Base-by-base conservation (phyloP, 2,113 vertebrate genomes). In the Campylomormyrus tamandua region DNA sequence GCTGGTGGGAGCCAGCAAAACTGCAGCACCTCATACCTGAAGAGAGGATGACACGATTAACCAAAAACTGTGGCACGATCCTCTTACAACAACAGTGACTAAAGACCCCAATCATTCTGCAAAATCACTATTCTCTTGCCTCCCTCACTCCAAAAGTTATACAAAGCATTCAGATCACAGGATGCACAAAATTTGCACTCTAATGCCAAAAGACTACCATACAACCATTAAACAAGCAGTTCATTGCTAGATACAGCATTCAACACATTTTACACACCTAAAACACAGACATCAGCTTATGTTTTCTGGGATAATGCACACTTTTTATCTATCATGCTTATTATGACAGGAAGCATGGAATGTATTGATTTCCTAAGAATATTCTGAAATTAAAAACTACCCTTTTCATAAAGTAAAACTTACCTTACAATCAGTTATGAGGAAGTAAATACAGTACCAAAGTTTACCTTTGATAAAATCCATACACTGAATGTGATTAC, bases 1-100 rank as follows among this genome's bases (percentile, higher is more conserved):
- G 96, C 96, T 5, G 96, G 94, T 17, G 96, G 91, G 31, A 96
- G 91, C 96, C 96, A 96, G 31, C 96, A 99, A 93, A 99, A 94
- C 92, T 97, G 96, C 49, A 97, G 90, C 42, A 97, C 96, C 93
- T 97, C 96, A 88, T 96, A 96, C 97, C 97, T 98, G 90, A 0
- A 90, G 1, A 13, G 45, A 35, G 24, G 13, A 84, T 4, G 21
- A 31, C 21, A 39, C 31, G 9, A 80, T 24, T 53, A 83, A 70
- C 9, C 58, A 2, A 66, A 11, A 66, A 27, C 8, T 8, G 58
- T 3, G 58, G 70, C 31, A 35, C 1, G 31, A n/a, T 85, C 46
- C 19, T 85, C 1, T n/a, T 15, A 49, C 83, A 4, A 49, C 19
- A 84, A 85, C 21, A 4, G 58, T 31, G 62, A 31, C 62, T 21